These are phyloP conservation scores for Ectemnius continuus DNA, from an alignment of 2,888 invertebrate genomes.

Conservation along the genomic window DNA sequence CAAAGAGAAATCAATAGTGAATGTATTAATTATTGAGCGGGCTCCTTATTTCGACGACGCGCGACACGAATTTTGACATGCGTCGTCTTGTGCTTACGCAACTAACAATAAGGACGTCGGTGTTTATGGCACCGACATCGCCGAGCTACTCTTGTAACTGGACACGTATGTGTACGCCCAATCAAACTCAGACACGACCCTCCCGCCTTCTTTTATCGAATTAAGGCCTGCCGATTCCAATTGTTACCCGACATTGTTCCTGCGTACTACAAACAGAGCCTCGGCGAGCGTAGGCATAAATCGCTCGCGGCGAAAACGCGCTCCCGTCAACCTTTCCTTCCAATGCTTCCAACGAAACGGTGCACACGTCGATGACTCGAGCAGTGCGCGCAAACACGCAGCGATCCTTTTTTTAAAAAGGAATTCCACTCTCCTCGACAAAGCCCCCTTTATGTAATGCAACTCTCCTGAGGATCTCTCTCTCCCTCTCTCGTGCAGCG, in stretches of 20 bases:
- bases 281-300: constrained; percentile 16
- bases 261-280: background rate
- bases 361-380: too few species aligned
- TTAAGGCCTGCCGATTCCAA: constrained; percentile 20
- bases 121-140: constrained; percentile 39
- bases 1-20: too few species aligned
- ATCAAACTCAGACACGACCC: constrained; percentile 16
- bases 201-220: constrained; percentile 5
- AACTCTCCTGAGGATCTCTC: background rate
- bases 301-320: constrained; percentile 3
- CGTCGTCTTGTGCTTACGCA: constrained; percentile 37
- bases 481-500: background rate
- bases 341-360: too few species aligned
- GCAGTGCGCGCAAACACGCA: background rate
- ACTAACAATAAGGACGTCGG: constrained; percentile 3
- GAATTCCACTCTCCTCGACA: background rate
- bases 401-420: constrained; percentile 1
- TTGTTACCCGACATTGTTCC: constrained; percentile 7
- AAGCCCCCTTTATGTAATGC: constrained; percentile 7
- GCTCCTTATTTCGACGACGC: constrained; percentile 8
- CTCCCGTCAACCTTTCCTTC: too few species aligned
- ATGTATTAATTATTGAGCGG: too few species aligned
- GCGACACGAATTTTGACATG: constrained; percentile 29
- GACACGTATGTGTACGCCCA: constrained; percentile 12
- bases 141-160: constrained; percentile 10